These are phyloP conservation scores for Baccha elongata DNA, from an alignment of 2,888 invertebrate genomes.

Conservation along the genomic window DNA sequence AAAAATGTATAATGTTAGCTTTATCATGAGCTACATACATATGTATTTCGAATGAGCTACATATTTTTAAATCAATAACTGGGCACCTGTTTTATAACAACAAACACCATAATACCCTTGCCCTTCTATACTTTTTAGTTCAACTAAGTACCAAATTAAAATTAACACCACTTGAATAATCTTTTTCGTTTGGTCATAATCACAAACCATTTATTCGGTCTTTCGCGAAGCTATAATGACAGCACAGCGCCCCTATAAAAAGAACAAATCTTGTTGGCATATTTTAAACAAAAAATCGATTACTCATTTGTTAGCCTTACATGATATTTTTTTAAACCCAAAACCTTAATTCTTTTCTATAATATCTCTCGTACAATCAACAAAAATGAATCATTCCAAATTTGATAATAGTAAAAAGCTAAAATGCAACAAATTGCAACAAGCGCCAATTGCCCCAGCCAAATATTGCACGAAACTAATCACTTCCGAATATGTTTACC, in stretches of 20 bases:
- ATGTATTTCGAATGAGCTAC: too few species aligned
- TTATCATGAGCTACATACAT: too few species aligned
- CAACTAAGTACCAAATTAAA: background rate
- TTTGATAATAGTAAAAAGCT: too few species aligned
- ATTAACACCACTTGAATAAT: background rate
- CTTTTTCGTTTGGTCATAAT: background rate
- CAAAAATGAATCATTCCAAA: too few species aligned
- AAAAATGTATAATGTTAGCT: too few species aligned
- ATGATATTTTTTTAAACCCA: background rate
- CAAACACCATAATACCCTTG: too few species aligned
- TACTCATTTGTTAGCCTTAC: conserved; percentile 27
- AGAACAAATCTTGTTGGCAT: conserved; percentile 1
- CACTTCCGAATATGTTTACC: conserved; percentile 63
- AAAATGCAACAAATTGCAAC: conserved; percentile 45
- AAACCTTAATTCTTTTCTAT: background rate
- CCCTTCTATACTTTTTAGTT: too few species aligned
- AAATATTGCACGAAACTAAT: conserved; percentile 59
- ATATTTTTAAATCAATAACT: too few species aligned
- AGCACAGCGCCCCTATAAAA: conserved; percentile 9
- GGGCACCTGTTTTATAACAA: too few species aligned
- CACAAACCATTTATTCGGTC: background rate
- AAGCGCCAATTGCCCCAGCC: conserved; percentile 68
- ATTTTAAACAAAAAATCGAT: background rate
- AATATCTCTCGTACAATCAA: too few species aligned
- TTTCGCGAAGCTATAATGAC: background rate